Percentiles rank a stretch among this genome's conserved stretches.
Conservation (phyloP, 2,797 vertebrate species). For the Balearica regulorum region DNA sequence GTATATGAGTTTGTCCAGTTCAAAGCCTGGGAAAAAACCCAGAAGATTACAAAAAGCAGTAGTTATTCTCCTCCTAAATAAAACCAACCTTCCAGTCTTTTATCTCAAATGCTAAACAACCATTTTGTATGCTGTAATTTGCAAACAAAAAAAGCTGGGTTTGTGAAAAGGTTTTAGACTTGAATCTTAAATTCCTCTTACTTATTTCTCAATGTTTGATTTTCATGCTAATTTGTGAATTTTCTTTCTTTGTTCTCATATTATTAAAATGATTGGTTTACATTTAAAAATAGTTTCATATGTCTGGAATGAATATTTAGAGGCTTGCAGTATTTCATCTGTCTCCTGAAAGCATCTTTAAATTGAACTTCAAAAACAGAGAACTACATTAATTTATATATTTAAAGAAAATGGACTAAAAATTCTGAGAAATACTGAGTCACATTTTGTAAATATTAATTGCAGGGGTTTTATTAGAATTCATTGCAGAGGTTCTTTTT, state of each 20-base stretch:
- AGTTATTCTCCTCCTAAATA: background rate
- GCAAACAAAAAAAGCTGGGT: background rate
- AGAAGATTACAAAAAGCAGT: background rate
- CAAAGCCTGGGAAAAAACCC: background rate
- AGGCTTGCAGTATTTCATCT: background rate
- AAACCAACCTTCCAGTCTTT: background rate
- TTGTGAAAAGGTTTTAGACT: background rate
- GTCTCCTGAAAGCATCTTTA: background rate
- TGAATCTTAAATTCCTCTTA: background rate
- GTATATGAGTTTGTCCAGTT: background rate
- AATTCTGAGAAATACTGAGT: background rate
- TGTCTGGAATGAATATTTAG: background rate
- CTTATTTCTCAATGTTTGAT: background rate
- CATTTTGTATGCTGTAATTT: background rate
- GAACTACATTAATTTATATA: background rate
- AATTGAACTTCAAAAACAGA: background rate
- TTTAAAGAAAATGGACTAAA: background rate
- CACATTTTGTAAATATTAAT: background rate
- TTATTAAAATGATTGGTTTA: background rate
- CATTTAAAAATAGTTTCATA: background rate
- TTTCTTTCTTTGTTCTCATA: background rate
- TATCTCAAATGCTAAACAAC: background rate
- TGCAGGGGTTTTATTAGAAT: background rate
- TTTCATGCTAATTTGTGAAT: background rate
- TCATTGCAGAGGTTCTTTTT: background rate